phyloP scores from a whole-genome alignment of 2,888 invertebrate species.

The Pantelozetes paolii region DNA sequence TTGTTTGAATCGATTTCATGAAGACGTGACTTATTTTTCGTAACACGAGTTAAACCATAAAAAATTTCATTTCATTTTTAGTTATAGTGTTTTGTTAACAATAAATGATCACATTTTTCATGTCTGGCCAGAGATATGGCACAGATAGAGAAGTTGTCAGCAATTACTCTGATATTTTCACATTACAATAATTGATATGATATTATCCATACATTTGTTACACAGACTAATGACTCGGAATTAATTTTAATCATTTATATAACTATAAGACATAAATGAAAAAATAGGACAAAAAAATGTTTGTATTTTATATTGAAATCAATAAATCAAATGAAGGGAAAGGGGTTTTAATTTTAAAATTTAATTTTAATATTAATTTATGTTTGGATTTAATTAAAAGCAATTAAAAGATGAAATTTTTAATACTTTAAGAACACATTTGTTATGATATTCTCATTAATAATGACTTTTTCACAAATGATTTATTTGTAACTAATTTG shows the following conservation, averaged over 20 bases:
- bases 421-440: not conserved
- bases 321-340: too few relatives aligned
- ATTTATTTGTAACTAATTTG: not conserved
- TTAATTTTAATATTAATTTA: too few relatives aligned
- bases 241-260: not conserved
- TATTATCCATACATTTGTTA: not conserved
- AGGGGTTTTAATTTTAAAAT: too few relatives aligned
- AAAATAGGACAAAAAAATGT: too few relatives aligned
- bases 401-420: not conserved
- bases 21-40: slow-evolving; percentile 15
- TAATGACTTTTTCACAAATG: not conserved
- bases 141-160: not conserved
- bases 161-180: not conserved
- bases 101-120: slow-evolving; percentile 3
- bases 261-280: too few relatives aligned
- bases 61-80: slow-evolving; percentile 1
- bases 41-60: slow-evolving; percentile 9
- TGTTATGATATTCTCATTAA: not conserved
- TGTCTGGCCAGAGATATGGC: not conserved
- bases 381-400: not conserved
- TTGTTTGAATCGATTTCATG: not conserved
- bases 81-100: slow-evolving; percentile 17
- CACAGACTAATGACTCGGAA: not conserved
- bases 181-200: slow-evolving; percentile 14
- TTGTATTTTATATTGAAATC: too few relatives aligned